Evolutionary conservation across 2,113 vertebrate genomes (phyloP), one percentile per base, ranked within the genome.

Genomic region (Alligator mississippiensis): DNA sequence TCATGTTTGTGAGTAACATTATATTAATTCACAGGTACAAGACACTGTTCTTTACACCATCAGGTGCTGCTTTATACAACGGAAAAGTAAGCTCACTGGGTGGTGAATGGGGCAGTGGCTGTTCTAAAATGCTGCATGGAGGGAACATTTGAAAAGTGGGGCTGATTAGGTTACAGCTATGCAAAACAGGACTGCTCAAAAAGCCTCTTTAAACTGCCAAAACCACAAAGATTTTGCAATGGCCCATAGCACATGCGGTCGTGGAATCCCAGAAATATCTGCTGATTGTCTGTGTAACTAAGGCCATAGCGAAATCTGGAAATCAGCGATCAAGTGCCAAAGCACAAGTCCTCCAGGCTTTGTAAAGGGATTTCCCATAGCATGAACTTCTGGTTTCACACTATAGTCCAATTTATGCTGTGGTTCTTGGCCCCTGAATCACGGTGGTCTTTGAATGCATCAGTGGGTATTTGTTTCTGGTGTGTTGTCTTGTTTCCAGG

Each of bases 191-290:
- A 8, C 59, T 5, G 16, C 28, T 9, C 4, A 68, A 15, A 57
- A 12, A 77, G 57, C 28, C 18, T 2, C 0, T 0, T 34, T 86
- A 17, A 2, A 5, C 17, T 61, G 16, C 74, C 38, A 64, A 68
- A 24, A 24, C 77, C n/a, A 28, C 81, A 15, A 74, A 68, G 19
- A 11, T 9, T 86, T 84, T 63, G 4, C 58, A 17, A 2, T 70
- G 30, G 9, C 30, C 22, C 13, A 2, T 70, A 28, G 9, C 30
- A 25, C 11, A 17, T 59, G 82, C 57, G 12, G 10, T 47, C 16
- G 25, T 19, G 21, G 21, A 1, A 62, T 58, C 1, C 17, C 19
- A 21, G 19, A 59, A 58, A 30, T 15, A 25, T 63, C 21, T 85
- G 60, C 34, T 59, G n/a, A 16, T 77, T 55, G 47, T 9, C 5